These are phyloP conservation scores for Xanthorhoe designata DNA, from an alignment of 2,888 invertebrate genomes.

Conservation along the genomic window DNA sequence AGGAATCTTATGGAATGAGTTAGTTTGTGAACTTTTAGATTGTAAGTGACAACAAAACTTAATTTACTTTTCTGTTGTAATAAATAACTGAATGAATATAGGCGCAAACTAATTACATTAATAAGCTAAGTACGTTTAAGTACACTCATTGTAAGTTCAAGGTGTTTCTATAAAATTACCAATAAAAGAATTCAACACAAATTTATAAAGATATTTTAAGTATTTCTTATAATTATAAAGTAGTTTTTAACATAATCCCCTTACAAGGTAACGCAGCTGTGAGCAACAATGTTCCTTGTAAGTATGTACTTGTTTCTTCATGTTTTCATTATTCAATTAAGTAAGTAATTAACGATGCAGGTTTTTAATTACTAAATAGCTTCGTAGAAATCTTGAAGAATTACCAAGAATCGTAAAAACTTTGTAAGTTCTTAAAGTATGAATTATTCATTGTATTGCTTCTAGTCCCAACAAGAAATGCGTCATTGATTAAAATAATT, in stretches of 20 bases:
- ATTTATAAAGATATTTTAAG: slow-evolving; percentile 19
- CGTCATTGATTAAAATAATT: slow-evolving; percentile 66
- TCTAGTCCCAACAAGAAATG: slow-evolving; percentile 18
- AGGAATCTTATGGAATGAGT: no score
- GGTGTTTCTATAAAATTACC: slow-evolving; percentile 5
- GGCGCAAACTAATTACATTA: not conserved
- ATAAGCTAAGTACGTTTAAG: not conserved
- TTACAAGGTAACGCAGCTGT: slow-evolving; percentile 26
- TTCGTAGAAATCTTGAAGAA: slow-evolving; percentile 33
- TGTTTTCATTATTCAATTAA: slow-evolving; percentile 41
- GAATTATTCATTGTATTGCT: slow-evolving; percentile 18
- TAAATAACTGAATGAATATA: not conserved
- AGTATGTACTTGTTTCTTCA: slow-evolving; percentile 14
- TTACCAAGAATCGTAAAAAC: slow-evolving; percentile 38
- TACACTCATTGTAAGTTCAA: not conserved
- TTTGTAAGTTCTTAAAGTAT: not conserved
- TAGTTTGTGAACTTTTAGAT: no score
- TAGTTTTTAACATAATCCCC: slow-evolving; percentile 14
- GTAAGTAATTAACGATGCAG: slow-evolving; percentile 35
- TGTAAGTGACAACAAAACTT: no score
- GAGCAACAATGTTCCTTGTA: slow-evolving; percentile 15
- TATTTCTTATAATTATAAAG: slow-evolving; percentile 20
- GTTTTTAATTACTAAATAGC: slow-evolving; percentile 33
- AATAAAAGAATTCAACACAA: slow-evolving; percentile 4
- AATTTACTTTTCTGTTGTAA: not conserved